Evolutionary conservation across 1,140 invertebrate species (phyloP), one percentile per base, ranked within the genome.

Genomic region (Psilanteris sp.): DNA sequence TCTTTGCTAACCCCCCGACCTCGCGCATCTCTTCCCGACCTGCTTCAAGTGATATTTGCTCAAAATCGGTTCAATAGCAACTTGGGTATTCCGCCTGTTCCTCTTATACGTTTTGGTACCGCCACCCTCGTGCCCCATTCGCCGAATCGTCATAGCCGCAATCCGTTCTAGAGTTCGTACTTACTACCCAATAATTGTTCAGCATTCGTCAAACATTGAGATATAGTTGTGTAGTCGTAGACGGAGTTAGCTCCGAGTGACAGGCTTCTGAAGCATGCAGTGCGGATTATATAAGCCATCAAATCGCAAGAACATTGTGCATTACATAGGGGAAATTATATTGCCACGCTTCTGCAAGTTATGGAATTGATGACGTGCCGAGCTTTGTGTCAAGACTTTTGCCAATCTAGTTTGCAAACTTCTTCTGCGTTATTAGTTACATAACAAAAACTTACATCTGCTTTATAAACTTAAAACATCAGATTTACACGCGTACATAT

Each of bases 21-120:
- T 78, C 80, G 81, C 81, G 75, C 73, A 78, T 78, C 79, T 83
- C 80, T 77, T 77, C 78, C 82, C 80, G 80, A 82, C 81, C 85
- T 81, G 81, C 82, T 84, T 85, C 82, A 77, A 88, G 85, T 85
- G 85, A 88, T 88, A 88, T 88, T 88, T 88, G 83, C 87, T 86
- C 85, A 82, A 88, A 88, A 88, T 88, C 87, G 87, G 86, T 88
- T 88, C 87, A 88, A 88, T 88, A 86, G 86, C 85, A 88, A 88
- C 85, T 88, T 88, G 85, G 85, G 77, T 85, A 88, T 83, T 85
- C 75, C 83, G 83, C 80, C 83, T 86, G 83, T 87, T 87, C 83
- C 81, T 87, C 85, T 88, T 86, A 85, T 86, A 87, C 79, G 79
- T 78, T 81, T 79, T 77, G 61, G 76, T 79, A 77, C 52, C 75